These are phyloP conservation scores for Epinephelus awoara DNA, from an alignment of 2,797 vertebrate species.

Conservation along the genomic window DNA sequence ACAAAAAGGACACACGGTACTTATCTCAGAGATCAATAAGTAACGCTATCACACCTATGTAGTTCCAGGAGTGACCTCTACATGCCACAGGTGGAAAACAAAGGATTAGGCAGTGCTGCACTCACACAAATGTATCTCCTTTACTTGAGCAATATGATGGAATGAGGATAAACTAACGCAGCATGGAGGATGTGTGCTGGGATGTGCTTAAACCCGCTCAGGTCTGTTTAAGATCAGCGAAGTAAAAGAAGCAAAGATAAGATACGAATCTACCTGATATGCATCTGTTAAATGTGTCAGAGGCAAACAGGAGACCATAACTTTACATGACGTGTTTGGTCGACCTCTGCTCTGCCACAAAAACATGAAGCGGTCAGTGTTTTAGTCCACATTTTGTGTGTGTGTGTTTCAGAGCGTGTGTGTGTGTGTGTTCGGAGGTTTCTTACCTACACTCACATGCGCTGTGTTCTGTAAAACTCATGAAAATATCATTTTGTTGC, in stretches of 20 bases:
- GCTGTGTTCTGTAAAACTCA: constrained; percentile 98
- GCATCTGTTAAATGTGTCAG: constrained; percentile 61
- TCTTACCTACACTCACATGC: constrained; percentile 99
- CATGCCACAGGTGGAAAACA: constrained; percentile 33
- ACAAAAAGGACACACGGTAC: constrained; percentile 14
- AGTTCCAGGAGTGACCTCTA: constrained; percentile 32
- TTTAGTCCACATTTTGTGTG: constrained; percentile 13
- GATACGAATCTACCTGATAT: constrained; percentile 38
- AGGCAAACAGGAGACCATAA: constrained; percentile 40
- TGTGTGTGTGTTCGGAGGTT: constrained; percentile 47
- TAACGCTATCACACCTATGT: constrained; percentile 22
- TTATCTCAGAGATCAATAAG: constrained; percentile 56
- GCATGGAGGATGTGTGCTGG: constrained; percentile 12
- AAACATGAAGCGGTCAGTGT: constrained; percentile 16
- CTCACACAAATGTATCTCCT: constrained; percentile 34
- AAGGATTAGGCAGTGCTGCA: constrained; percentile 21
- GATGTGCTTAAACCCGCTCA: constrained; percentile 45
- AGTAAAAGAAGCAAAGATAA: constrained; percentile 47
- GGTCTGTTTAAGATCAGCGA: constrained; percentile 25
- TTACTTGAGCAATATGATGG: constrained; percentile 39
- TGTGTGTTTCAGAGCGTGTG: constrained; percentile 9
- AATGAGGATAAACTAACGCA: constrained; percentile 51
- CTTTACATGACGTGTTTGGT: constrained; percentile 29
- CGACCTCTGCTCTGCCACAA: constrained; percentile 35
- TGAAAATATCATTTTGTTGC: constrained; percentile 90